phyloP scores from a whole-genome alignment of 2,113 vertebrate genomes.

The western clawed frog (Xenopus tropicalis) region UCB_Xtro_10.0 CM004447.2:51695001-51695500 shows the following conservation, averaged over 20 bases:
- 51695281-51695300: slow-evolving; percentile 29
- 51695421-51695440: slow-evolving; percentile 22
- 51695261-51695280: slow-evolving; percentile 41
- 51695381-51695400: slow-evolving; percentile 8
- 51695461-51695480: too few species aligned
- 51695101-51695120: slow-evolving; percentile 41
- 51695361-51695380: slow-evolving; percentile 19
- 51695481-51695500: too few species aligned
- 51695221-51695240: slow-evolving; percentile 25
- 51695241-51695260: slow-evolving; percentile 9
- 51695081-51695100: slow-evolving; percentile 54
- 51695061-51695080: slow-evolving; percentile 88
- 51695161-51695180: slow-evolving; percentile 48
- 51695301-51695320: slow-evolving; percentile 18
- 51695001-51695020: slow-evolving; percentile 95
- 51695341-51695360: slow-evolving; percentile 20
- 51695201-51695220: slow-evolving; percentile 42
- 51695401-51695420: slow-evolving; percentile 19
- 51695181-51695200: slow-evolving; percentile 13
- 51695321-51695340: slow-evolving; percentile 3
- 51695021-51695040: slow-evolving; percentile 93
- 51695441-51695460: not conserved
- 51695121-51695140: slow-evolving; percentile 17
- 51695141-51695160: slow-evolving; percentile 34
- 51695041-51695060: slow-evolving; percentile 91